Base-by-base conservation (phyloP, 2,113 vertebrate species). In the Tapirus terrestris region DNA sequence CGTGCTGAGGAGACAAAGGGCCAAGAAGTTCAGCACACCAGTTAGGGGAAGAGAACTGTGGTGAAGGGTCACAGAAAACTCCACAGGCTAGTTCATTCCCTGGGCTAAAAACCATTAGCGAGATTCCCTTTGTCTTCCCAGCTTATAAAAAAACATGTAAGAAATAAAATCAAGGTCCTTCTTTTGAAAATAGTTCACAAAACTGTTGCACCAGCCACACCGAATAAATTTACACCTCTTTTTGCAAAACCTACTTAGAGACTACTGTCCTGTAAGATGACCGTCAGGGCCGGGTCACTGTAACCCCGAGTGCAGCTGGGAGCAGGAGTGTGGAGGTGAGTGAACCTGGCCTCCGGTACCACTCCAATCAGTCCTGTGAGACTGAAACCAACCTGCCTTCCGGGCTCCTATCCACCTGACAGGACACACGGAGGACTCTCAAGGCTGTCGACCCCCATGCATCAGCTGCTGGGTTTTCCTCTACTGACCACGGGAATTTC, bases 161-260 rank as follows among this genome's bases (percentile, higher is more conserved):
- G 23, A 89, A 89, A 83, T 80, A 76, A 96, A 92, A 92, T 63
- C 43, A 90, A 76, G 21, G 2, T 43, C 17, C 1, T 58, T 87
- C 63, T 73, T 88, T 90, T 65, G 25, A 80, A 97, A 88, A 84
- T 83, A 53, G 16, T 76, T 85, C 29, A 65, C 51, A 36, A 68
- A 91, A 88, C 14, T 29, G 6, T 53, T 77, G 56, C 92, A 36
- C 17, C 79, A 87, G 31, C 23, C 51, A 83, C 27, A 67, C 10
- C 45, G 36, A 45, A 60, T 85, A 73, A 51, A 82, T 67, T 58
- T 70, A 58, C 53, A 45, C 60, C 14, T 86, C 48, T 48, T 56
- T 93, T 80, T 48, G 29, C 9, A 80, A 84, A 67, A 84, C 8
- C 75, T 89, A 25, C 70, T 67, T 70, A 31, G 17, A 72, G 51